Evolutionary conservation across 2,888 invertebrate genomes (phyloP).

Genomic region (Arctia plantaginis): DNA sequence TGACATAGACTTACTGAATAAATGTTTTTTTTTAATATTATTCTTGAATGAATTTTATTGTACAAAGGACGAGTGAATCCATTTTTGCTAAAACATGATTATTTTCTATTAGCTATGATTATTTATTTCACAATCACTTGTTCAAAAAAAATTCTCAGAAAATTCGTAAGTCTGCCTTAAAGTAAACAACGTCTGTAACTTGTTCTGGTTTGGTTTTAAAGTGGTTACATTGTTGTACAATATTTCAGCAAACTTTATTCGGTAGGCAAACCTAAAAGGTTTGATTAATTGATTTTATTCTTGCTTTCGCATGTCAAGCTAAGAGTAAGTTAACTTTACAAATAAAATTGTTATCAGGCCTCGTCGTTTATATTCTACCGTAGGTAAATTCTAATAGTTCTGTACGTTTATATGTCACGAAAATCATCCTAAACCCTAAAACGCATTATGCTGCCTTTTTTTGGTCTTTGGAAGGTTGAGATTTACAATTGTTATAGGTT

Average conservation of each 20-base stretch:
- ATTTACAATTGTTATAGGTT: no score
- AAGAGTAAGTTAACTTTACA: background rate
- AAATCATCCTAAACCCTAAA: no score
- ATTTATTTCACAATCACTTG: constrained; percentile 25
- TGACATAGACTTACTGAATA: background rate
- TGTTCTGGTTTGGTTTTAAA: background rate
- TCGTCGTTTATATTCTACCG: background rate
- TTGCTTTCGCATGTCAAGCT: background rate
- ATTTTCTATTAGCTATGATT: constrained; percentile 16
- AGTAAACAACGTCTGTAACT: background rate
- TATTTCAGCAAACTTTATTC: background rate
- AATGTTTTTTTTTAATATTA: background rate
- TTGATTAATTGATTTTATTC: background rate
- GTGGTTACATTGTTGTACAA: background rate
- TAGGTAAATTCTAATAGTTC: background rate
- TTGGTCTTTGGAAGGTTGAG: no score
- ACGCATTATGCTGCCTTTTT: no score
- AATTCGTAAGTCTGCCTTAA: background rate
- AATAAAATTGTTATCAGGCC: background rate
- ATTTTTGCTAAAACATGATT: constrained; percentile 8
- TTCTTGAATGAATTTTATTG: background rate
- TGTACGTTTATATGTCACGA: no score
- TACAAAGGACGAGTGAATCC: background rate
- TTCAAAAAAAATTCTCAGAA: constrained; percentile 21
- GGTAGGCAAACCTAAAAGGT: background rate